Evolutionary conservation across 2,113 vertebrate genomes (phyloP).

Genomic region (Colinus virginianus): DNA sequence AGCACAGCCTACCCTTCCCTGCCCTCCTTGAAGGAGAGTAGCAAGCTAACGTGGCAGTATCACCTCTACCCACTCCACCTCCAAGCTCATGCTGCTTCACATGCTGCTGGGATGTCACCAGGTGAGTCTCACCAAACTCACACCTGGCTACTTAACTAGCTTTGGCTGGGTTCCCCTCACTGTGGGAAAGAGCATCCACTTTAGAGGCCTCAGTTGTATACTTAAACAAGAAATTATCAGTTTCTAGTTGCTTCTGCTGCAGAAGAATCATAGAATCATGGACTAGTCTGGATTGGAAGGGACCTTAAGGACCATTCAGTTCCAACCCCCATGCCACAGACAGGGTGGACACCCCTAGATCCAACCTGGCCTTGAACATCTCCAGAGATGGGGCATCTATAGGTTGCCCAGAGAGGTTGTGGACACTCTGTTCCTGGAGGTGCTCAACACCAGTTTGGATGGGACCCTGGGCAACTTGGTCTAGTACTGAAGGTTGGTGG

Average conservation of each 20-base stretch:
- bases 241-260: neutral
- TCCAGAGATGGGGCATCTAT: neutral
- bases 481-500: too few relatives aligned
- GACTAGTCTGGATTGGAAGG: neutral
- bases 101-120: rapidly evolving
- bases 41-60: rapidly evolving
- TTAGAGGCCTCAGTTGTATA: rapidly evolving
- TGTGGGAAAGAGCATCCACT: neutral
- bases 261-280: neutral
- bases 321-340: neutral
- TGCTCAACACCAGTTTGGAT: too few relatives aligned
- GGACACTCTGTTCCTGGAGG: too few relatives aligned
- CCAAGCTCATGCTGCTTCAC: neutral
- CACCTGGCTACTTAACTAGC: neutral
- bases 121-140: neutral
- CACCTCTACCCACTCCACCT: neutral
- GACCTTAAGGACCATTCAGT: neutral
- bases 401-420: too few relatives aligned
- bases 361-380: neutral
- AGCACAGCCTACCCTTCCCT: neutral
- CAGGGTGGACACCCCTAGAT: too few relatives aligned
- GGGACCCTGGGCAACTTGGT: too few relatives aligned
- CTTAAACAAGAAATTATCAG: neutral
- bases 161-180: neutral
- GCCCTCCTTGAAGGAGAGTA: neutral